Percentiles rank a stretch among this genome's conserved stretches.
Conservation (phyloP, 2,797 vertebrate genomes). For the Poeciliopsis infans region DNA sequence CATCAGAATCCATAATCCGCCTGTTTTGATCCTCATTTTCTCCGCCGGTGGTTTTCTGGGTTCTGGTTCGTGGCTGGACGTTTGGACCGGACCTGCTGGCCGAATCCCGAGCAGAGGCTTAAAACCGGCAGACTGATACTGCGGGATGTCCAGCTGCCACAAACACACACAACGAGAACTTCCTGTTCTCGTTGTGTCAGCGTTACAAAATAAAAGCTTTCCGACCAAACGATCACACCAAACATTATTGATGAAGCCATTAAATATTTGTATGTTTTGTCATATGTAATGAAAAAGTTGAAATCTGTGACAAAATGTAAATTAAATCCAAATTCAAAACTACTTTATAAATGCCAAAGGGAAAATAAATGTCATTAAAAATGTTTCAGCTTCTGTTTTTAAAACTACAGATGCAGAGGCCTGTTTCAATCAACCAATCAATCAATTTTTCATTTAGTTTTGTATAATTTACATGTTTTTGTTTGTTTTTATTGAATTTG, state of each 20-base stretch:
- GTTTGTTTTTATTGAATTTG: too few relatives aligned
- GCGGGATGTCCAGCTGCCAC: slow-evolving; percentile 14
- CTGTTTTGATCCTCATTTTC: neutral
- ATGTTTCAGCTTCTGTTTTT: too few relatives aligned
- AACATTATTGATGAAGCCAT: neutral
- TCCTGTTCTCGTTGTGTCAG: slow-evolving; percentile 25
- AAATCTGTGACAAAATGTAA: too few relatives aligned
- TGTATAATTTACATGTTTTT: too few relatives aligned
- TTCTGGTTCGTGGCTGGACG: neutral
- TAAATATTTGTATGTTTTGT: neutral
- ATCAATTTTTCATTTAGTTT: neutral
- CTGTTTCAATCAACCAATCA: neutral
- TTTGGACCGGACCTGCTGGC: neutral
- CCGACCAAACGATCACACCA: neutral
- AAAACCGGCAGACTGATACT: neutral
- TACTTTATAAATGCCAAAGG: too few relatives aligned
- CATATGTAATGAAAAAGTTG: neutral
- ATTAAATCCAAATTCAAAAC: too few relatives aligned
- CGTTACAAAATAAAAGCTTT: slow-evolving; percentile 48
- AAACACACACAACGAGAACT: neutral
- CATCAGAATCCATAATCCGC: slow-evolving; percentile 46
- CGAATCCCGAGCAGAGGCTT: neutral
- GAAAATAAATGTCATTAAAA: too few relatives aligned
- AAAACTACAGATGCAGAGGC: neutral
- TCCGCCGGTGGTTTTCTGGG: neutral